Conservation (phyloP, 2,888 invertebrate genomes). For the Encarsia formosa region DNA sequence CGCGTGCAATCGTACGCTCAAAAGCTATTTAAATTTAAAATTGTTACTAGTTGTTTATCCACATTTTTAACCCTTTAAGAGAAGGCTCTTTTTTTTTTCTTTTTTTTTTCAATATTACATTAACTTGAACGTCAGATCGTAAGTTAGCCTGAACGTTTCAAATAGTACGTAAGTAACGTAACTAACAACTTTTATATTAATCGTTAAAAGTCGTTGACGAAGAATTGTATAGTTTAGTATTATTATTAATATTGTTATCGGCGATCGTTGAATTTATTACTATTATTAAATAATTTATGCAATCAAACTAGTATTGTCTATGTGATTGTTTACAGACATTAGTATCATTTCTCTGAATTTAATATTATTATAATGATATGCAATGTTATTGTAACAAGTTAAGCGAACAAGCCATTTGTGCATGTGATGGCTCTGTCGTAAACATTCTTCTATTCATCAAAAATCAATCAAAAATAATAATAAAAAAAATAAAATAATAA, state of each 20-base stretch:
- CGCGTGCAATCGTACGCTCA: conserved; percentile 29
- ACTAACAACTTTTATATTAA: conserved; percentile 37
- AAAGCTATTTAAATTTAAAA: conserved; percentile 25
- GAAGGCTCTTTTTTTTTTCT: too few relatives aligned
- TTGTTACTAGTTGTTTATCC: conserved; percentile 45
- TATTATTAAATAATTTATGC: conserved; percentile 23
- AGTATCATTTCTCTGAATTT: conserved; percentile 27
- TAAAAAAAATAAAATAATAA: too few relatives aligned
- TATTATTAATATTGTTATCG: conserved; percentile 44
- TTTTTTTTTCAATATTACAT: conserved; percentile 37
- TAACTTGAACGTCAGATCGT: conserved; percentile 35
- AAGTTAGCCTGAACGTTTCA: too few relatives aligned
- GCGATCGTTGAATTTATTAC: conserved; percentile 23
- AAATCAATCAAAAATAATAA: too few relatives aligned
- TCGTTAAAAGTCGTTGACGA: conserved; percentile 45
- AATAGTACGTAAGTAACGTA: conserved; percentile 1
- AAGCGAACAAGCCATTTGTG: too few relatives aligned
- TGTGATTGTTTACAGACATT: conserved; percentile 32
- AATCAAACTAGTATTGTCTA: conserved; percentile 32
- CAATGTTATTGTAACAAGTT: too few relatives aligned
- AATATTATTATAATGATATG: too few relatives aligned
- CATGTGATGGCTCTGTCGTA: too few relatives aligned
- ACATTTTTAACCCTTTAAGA: conserved; percentile 43
- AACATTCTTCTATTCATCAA: too few relatives aligned
- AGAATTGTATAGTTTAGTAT: conserved; percentile 44